Percentiles rank a stretch among this genome's conserved stretches.
These are phyloP conservation scores for Notolabrus celidotus DNA, from an alignment of 2,797 vertebrate species.

Conservation along the genomic window DNA sequence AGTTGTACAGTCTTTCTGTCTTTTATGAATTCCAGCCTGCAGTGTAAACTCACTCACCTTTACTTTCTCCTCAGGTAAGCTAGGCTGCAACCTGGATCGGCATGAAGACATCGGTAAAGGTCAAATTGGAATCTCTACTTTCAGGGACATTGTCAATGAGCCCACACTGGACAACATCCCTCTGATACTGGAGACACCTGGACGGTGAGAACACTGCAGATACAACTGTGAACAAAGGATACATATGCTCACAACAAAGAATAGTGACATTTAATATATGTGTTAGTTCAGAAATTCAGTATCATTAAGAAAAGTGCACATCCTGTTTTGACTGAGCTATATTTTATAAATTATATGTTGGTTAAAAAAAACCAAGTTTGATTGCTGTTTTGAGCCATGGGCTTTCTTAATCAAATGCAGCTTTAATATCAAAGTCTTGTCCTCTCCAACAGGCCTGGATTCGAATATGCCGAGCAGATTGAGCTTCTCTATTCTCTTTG, in stretches of 20 bases:
- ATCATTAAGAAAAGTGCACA: background rate
- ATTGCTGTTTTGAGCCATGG: background rate
- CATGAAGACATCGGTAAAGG: slow-evolving; percentile 88
- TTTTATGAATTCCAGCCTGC: background rate
- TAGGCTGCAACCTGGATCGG: slow-evolving; percentile 86
- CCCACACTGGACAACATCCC: slow-evolving; percentile 84
- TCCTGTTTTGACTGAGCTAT: background rate
- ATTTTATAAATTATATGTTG: background rate
- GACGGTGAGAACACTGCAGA: slow-evolving; percentile 72
- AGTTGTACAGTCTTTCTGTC: background rate
- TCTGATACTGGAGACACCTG: slow-evolving; percentile 87
- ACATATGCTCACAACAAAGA: background rate
- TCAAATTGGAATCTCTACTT: slow-evolving; percentile 85
- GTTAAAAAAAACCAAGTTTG: background rate
- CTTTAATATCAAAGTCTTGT: slow-evolving; percentile 1
- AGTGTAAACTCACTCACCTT: background rate
- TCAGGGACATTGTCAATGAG: slow-evolving; percentile 86
- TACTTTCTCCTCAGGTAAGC: slow-evolving; percentile 70
- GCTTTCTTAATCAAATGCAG: background rate
- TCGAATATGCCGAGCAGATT: slow-evolving; percentile 84
- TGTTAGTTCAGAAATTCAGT: background rate
- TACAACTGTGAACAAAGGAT: background rate
- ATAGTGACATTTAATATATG: background rate
- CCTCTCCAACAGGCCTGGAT: slow-evolving; percentile 77
- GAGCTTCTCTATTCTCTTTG: slow-evolving; percentile 83